Base-by-base conservation (phyloP, 1,140 invertebrate species). In the Diachasma alloeum region DNA sequence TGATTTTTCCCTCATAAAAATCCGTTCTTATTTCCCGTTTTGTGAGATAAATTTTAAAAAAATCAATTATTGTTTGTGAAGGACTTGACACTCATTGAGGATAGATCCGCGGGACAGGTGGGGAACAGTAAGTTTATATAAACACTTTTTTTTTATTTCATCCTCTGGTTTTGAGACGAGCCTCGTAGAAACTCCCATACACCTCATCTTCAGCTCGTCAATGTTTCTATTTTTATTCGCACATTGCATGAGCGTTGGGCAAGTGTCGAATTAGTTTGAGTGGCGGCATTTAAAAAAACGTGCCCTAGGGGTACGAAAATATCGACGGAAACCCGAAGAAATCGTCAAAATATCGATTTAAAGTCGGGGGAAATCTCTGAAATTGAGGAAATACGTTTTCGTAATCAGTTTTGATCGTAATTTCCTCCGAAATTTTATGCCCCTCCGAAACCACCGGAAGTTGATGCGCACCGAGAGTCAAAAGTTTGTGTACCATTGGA, bases 231-330 rank as follows among this genome's bases (percentile, higher is more conserved):
- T 79, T 76, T 72, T 79, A 70, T 76, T 68, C 74, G 39, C 67
- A 39, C 56, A 68, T 46, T 39, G 82, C 80, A 77, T 9, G 48
- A 53, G 81, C 82, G 85, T 87, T 88, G 85, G 87, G 87, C 87
- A 86, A 88, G 86, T 87, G 86, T 87, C 84, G 83, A 87, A 85
- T 78, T 77, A 66, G 59, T 87, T 85, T 68, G 78, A 81, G 53
- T n/a, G 80, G 79, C 80, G 84, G 80, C 77, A 81, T 81, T 82
- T 76, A 79, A 79, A 83, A 78, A 66, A 59, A 77, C n/a, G n/a
- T n/a, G n/a, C 76, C 72, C 74, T 76, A 74, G 77, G 66, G 31
- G 46, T 63, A 46, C n/a, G 48, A 53, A 53, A 53, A 53, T n/a
- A 17, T 53, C 15, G 3, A 69, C 13, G 11, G 67, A 69, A 19